Conservation (phyloP, 1,140 invertebrate genomes). For the Drosophila parabipectinata region DNA sequence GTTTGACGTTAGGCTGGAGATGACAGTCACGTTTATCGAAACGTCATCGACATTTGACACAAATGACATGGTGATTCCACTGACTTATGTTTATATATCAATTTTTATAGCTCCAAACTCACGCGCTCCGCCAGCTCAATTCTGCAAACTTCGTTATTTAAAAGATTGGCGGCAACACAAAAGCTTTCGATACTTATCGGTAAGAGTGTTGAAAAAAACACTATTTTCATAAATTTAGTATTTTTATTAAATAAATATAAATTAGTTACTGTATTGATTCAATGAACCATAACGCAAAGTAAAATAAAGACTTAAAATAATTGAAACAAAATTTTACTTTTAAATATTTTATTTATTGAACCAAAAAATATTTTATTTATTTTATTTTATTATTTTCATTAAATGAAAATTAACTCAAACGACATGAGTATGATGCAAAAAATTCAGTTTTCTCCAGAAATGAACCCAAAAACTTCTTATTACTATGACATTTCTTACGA, state of each 20-base stretch:
- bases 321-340: background rate
- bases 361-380: no score
- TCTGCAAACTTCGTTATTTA: background rate
- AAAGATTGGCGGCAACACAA: background rate
- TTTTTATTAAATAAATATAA: background rate
- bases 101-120: no score
- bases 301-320: background rate
- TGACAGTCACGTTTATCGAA: conserved; percentile 64
- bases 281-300: background rate
- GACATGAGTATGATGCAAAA: background rate
- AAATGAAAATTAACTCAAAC: no score
- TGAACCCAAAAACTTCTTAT: no score
- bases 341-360: conserved; percentile 1
- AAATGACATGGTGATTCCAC: no score
- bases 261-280: background rate
- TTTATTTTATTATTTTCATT: background rate
- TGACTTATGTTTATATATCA: no score
- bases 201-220: background rate
- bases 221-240: background rate
- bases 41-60: conserved; percentile 45
- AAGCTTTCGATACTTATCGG: background rate
- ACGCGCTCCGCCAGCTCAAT: no score
- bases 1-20: conserved; percentile 33
- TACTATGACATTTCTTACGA: background rate
- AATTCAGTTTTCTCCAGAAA: background rate